Percentiles rank a stretch among this genome's conserved stretches.
phyloP scores from a whole-genome alignment of 1,140 invertebrate genomes.

The Psilanteris sp. region DNA sequence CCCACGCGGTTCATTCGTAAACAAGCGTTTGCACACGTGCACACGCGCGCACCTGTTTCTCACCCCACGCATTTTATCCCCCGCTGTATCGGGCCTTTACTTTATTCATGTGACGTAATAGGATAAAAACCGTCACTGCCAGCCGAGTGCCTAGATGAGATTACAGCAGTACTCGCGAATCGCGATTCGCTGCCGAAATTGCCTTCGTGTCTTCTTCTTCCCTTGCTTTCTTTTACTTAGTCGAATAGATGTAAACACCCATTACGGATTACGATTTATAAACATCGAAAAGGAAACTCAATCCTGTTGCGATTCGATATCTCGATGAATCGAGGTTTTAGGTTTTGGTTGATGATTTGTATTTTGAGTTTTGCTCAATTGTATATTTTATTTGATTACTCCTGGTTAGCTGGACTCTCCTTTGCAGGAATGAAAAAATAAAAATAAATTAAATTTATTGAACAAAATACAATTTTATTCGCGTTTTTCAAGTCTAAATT shows the following conservation, averaged over 20 bases:
- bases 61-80: slow-evolving; percentile 54
- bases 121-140: slow-evolving; percentile 79
- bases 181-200: slow-evolving; percentile 70
- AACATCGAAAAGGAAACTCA: slow-evolving; percentile 39
- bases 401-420: no score
- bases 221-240: slow-evolving; percentile 54
- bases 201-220: slow-evolving; percentile 55
- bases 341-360: no score
- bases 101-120: slow-evolving; percentile 80
- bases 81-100: slow-evolving; percentile 73
- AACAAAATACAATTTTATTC: no score
- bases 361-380: no score
- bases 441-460: no score
- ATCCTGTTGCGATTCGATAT: slow-evolving; percentile 34
- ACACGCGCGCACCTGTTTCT: slow-evolving; percentile 46
- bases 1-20: slow-evolving; percentile 44
- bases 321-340: no score
- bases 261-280: slow-evolving; percentile 60
- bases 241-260: slow-evolving; percentile 53
- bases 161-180: slow-evolving; percentile 74
- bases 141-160: slow-evolving; percentile 78
- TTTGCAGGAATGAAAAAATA: no score
- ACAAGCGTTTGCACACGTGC: slow-evolving; percentile 42
- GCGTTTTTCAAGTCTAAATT: no score
- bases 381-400: no score